Conservation (phyloP, 2,113 vertebrate genomes). For the Cacatua alba region DNA sequence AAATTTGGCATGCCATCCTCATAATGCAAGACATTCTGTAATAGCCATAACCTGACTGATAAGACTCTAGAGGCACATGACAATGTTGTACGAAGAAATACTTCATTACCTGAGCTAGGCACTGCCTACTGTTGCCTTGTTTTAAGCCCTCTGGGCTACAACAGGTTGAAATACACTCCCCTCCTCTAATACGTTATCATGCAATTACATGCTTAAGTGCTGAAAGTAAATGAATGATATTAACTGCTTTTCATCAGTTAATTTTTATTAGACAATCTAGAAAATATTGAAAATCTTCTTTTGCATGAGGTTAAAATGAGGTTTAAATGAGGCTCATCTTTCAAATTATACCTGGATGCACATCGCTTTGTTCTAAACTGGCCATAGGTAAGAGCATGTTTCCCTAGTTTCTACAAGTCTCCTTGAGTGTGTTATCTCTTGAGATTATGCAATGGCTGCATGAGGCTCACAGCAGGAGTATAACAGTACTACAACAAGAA, state of each 20-base stretch:
- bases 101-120: neutral
- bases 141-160: neutral
- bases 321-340: neutral
- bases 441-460: neutral
- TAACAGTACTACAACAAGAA: neutral
- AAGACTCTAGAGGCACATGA: neutral
- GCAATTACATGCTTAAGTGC: neutral
- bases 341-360: neutral
- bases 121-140: neutral
- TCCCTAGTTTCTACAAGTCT: neutral
- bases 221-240: neutral
- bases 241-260: neutral
- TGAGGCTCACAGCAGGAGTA: neutral
- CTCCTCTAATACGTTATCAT: neutral
- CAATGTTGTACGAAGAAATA: neutral
- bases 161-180: neutral
- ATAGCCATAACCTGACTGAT: neutral
- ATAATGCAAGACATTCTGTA: neutral
- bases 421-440: neutral
- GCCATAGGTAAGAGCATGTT: neutral
- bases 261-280: neutral
- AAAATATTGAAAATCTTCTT: neutral
- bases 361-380: neutral
- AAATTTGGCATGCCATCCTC: neutral
- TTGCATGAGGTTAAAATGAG: neutral